phyloP scores from a whole-genome alignment of 2,113 vertebrate genomes.

The Bolborhynchus lineola region DNA sequence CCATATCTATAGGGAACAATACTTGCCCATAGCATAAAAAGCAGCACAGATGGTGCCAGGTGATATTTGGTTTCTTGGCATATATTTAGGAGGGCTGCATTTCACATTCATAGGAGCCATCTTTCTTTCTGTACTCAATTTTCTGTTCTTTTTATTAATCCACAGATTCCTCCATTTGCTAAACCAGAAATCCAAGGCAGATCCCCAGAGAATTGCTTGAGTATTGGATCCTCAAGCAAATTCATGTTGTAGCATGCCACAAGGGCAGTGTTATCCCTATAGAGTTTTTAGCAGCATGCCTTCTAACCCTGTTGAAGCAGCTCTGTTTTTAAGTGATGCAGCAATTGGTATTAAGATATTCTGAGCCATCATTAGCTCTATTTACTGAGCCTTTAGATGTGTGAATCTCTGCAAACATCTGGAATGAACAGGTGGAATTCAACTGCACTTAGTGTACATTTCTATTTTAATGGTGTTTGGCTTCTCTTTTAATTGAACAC shows the following conservation, averaged over 20 bases:
- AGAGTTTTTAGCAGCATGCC: background rate
- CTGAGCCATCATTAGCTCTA: slow-evolving; percentile 51
- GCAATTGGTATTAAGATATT: slow-evolving; percentile 33
- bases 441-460: background rate
- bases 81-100: background rate
- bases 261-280: background rate
- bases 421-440: slow-evolving; percentile 65
- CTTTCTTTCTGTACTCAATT: background rate
- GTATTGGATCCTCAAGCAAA: background rate
- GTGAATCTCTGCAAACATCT: slow-evolving; percentile 64
- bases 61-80: background rate
- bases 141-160: background rate
- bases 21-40: background rate
- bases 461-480: slow-evolving; percentile 46
- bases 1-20: no score
- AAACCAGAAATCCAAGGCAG: background rate
- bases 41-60: background rate
- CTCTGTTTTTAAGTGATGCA: background rate
- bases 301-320: slow-evolving; percentile 4
- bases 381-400: slow-evolving; percentile 59
- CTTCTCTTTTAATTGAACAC: slow-evolving; percentile 44
- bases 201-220: background rate
- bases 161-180: background rate
- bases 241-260: background rate
- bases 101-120: background rate